Conservation (phyloP, 2,888 invertebrate genomes). For the Plebejus melissa region DNA sequence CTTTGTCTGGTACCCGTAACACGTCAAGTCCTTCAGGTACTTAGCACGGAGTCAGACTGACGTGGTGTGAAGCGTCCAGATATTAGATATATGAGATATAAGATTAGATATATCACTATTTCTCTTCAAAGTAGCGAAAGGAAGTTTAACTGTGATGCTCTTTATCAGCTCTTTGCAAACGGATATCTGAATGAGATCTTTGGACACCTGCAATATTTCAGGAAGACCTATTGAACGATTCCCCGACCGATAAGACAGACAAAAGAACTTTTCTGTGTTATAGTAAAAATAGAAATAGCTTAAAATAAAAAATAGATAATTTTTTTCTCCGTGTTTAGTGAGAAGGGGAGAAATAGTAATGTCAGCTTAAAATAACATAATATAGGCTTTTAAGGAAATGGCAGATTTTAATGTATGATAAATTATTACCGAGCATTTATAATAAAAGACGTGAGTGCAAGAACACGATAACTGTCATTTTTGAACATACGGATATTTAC, state of each 20-base stretch:
- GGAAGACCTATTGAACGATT: conserved; percentile 7
- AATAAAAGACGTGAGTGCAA: no score
- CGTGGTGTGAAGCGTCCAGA: no score
- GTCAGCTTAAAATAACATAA: neutral
- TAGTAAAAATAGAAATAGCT: neutral
- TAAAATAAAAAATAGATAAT: neutral
- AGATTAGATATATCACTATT: neutral
- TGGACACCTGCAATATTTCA: conserved; percentile 15
- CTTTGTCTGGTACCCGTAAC: no score
- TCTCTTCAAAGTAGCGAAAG: neutral
- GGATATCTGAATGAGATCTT: neutral
- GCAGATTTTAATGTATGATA: no score
- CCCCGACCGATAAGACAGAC: neutral
- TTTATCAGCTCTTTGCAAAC: neutral
- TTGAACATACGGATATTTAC: no score
- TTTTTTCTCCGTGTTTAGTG: neutral
- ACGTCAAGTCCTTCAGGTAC: no score
- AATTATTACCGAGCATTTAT: no score
- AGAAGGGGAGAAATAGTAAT: neutral
- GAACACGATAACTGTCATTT: no score
- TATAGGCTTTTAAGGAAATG: no score
- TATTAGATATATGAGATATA: no score
- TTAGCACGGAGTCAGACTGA: no score
- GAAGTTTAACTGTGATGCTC: neutral
- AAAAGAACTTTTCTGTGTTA: neutral